phyloP scores from a whole-genome alignment of 2,888 invertebrate genomes.

The Coleophora flavipennella region DNA sequence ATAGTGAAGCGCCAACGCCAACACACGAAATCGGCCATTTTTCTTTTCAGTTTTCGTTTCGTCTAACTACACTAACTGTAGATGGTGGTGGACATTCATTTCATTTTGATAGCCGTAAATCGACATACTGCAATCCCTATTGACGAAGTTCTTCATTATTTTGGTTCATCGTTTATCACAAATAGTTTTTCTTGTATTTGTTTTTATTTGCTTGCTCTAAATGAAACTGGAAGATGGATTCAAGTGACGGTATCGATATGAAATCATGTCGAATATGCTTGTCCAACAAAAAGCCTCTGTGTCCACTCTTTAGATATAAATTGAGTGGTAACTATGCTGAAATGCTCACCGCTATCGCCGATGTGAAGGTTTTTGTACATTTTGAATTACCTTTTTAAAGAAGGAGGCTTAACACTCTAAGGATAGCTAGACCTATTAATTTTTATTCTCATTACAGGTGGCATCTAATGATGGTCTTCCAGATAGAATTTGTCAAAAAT shows the following conservation, averaged over 20 bases:
- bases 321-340: slow-evolving; percentile 66
- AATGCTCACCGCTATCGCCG: slow-evolving; percentile 65
- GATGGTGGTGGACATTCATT: not conserved
- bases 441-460: slow-evolving; percentile 32
- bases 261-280: slow-evolving; percentile 62
- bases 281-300: slow-evolving; percentile 51
- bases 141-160: slow-evolving; percentile 20
- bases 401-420: no score
- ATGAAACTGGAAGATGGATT: slow-evolving; percentile 37
- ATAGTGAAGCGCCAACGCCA: no score
- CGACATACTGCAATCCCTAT: slow-evolving; percentile 10
- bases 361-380: slow-evolving; percentile 49
- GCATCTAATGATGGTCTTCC: slow-evolving; percentile 60
- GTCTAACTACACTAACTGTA: no score
- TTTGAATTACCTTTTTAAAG: slow-evolving; percentile 2
- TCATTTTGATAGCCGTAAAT: slow-evolving; percentile 5
- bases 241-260: slow-evolving; percentile 37
- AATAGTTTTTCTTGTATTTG: slow-evolving; percentile 3
- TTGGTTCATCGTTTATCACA: slow-evolving; percentile 29
- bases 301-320: slow-evolving; percentile 61
- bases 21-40: no score
- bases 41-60: no score
- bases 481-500: slow-evolving; percentile 59
- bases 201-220: slow-evolving; percentile 8
- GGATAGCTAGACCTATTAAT: not conserved